Evolutionary conservation across 1,140 invertebrate species (phyloP).

Genomic region (Heliconius melpomene): DNA sequence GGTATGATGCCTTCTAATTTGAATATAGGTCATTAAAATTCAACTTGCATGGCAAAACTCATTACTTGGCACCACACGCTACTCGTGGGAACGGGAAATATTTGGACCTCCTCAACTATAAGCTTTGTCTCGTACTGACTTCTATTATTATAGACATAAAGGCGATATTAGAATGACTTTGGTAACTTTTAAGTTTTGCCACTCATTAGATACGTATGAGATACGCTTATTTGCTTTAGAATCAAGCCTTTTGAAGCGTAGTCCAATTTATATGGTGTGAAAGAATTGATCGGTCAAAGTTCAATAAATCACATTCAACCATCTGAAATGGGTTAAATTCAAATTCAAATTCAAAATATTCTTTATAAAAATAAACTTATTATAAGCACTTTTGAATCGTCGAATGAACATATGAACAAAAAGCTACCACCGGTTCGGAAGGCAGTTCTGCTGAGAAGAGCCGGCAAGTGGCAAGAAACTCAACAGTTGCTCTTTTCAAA

Average conservation of each 20-base stretch:
- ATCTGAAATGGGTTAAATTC: background rate
- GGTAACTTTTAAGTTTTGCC: background rate
- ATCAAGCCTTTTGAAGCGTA: slow-evolving; percentile 19
- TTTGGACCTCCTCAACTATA: slow-evolving; percentile 9
- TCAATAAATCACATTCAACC: slow-evolving; percentile 16
- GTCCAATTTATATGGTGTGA: slow-evolving; percentile 29
- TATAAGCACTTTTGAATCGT: too few relatives aligned
- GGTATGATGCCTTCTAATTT: slow-evolving; percentile 29
- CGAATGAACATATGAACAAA: too few relatives aligned
- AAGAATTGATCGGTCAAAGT: slow-evolving; percentile 21
- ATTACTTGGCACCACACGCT: slow-evolving; percentile 40
- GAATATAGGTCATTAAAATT: slow-evolving; percentile 37
- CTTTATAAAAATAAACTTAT: too few relatives aligned
- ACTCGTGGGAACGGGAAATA: slow-evolving; percentile 40
- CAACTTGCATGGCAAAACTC: slow-evolving; percentile 44
- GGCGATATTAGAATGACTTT: background rate
- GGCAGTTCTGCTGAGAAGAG: too few relatives aligned
- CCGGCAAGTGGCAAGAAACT: too few relatives aligned
- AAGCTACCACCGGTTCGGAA: too few relatives aligned
- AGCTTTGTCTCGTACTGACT: background rate
- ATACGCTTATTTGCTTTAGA: slow-evolving; percentile 28
- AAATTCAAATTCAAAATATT: too few relatives aligned
- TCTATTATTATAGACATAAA: slow-evolving; percentile 10
- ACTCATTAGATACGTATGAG: slow-evolving; percentile 21
- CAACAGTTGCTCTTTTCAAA: too few relatives aligned